Conservation (phyloP, 2,113 vertebrate genomes). For the Syrmaticus mikado region DNA sequence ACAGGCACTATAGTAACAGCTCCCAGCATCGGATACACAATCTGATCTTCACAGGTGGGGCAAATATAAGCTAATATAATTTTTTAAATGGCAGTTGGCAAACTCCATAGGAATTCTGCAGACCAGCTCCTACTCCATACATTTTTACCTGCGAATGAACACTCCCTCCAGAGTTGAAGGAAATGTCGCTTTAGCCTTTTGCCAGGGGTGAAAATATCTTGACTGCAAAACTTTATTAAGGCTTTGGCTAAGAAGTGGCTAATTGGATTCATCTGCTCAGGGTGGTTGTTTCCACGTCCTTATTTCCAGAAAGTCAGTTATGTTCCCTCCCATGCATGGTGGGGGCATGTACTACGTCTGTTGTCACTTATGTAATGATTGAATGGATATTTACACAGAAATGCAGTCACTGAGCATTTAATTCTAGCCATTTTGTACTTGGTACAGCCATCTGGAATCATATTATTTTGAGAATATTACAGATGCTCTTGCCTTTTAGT, state of each 20-base stretch:
- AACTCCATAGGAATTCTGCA: not conserved
- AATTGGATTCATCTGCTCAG: not conserved
- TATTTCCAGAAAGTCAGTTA: not conserved
- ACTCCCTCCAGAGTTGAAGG: not conserved
- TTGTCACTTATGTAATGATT: not conserved
- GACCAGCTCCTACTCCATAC: not conserved
- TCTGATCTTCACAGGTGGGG: too few species aligned
- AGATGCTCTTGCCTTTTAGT: constrained; percentile 38
- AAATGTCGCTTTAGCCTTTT: not conserved
- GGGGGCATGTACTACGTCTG: not conserved
- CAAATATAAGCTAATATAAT: not conserved
- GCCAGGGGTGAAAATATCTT: not conserved
- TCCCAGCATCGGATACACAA: not conserved
- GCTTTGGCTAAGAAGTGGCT: not conserved
- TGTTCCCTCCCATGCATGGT: not conserved
- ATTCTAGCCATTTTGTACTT: constrained; percentile 42
- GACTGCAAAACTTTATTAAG: not conserved
- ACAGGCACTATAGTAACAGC: not conserved
- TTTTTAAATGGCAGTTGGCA: not conserved
- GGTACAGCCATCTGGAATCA: constrained; percentile 42
- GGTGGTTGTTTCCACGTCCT: not conserved
- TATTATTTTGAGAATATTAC: constrained; percentile 24
- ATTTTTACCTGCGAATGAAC: accelerated
- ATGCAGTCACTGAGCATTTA: constrained; percentile 39
- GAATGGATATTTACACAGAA: constrained; percentile 47